Base-by-base conservation (phyloP, 2,888 invertebrate genomes). In the Isoperla grammatica region DNA sequence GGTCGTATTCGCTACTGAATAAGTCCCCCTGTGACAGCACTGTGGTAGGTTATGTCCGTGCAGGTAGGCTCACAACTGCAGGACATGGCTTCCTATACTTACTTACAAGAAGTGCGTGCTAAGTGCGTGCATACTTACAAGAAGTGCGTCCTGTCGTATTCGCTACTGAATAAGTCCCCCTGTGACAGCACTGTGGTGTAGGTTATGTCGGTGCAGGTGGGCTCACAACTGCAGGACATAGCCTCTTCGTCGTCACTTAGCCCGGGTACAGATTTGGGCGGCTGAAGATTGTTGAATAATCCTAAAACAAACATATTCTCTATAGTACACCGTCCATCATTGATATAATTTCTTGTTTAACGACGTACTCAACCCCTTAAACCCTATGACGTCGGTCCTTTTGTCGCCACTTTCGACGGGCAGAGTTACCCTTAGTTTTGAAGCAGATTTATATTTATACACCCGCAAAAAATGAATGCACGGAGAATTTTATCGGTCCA, bases 1-100 rank as follows among this genome's bases (percentile, higher is more conserved):
- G 53, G 13, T 64, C 64, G 11, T 61, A 64, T 56, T 61, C 64
- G 22, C 64, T 64, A 53, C 61, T 61, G 57, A 64, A 64, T 59
- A 64, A 64, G 9, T 57, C 42, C 5, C 61, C 60, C 43, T 60
- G 57, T 0, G 64, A 61, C 29, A 61, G 56, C 15, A 62, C 64
- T 0, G 62, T 53, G 8, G 42, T 64, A 64, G 3, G 43, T 49
- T 17, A 62, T 57, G 20, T 64, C 64, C 19, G 57, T 55, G 42
- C 64, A 64, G 3, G 62, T 59, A 12, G 64, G 64, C 6, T 61
- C 55, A 20, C 64, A 64, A 48, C 61, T 56, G 46, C 64, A 64
- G 1, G 13, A 6, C 63, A 63, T n/a, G n/a, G n/a, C n/a, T n/a
- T n/a, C n/a, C n/a, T n/a, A n/a, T n/a, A 29, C 29, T 29, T 29